Conservation (phyloP, 2,797 vertebrate genomes). For the Mallotus villosus region DNA sequence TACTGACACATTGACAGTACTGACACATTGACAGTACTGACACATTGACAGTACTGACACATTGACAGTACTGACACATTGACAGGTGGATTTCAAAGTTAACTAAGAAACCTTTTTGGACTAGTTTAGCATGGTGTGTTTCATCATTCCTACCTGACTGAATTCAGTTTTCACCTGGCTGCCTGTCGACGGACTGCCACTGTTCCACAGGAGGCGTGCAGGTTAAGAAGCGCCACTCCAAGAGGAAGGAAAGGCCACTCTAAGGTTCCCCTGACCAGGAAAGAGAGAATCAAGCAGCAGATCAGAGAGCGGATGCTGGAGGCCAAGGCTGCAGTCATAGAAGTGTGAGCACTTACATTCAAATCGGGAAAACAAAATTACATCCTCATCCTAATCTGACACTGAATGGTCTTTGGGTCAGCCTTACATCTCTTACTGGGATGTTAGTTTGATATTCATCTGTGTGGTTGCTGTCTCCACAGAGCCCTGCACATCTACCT, state of each 20-base stretch:
- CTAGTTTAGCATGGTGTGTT: no score
- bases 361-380: no score
- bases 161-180: neutral
- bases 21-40: no score
- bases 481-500: constrained; percentile 76
- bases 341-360: constrained; percentile 63
- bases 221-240: constrained; percentile 61
- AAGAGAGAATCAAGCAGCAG: constrained; percentile 69
- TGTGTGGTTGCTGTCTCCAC: constrained; percentile 13
- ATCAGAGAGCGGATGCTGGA: constrained; percentile 71
- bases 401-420: neutral
- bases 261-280: constrained; percentile 64
- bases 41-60: no score
- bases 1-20: no score
- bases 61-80: no score
- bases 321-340: constrained; percentile 70
- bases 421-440: neutral
- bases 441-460: neutral
- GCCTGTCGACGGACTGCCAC: neutral
- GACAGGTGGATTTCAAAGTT: no score
- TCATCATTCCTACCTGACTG: neutral
- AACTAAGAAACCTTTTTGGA: no score
- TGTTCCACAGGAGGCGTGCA: constrained; percentile 59
- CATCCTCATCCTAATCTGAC: no score
- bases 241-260: constrained; percentile 60